phyloP scores from a whole-genome alignment of 2,888 invertebrate species.

The Eupithecia exiguata region DNA sequence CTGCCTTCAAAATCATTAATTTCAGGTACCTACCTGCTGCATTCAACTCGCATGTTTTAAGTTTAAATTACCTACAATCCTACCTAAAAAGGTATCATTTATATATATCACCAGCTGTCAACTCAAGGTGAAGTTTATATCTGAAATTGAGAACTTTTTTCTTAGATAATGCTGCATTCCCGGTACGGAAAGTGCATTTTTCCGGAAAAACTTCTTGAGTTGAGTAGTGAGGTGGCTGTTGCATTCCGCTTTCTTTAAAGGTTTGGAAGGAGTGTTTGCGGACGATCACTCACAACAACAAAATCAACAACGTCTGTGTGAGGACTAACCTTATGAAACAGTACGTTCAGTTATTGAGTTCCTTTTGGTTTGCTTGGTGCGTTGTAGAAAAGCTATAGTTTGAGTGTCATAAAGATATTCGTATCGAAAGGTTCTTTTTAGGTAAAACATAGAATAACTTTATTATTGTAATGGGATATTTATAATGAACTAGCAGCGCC shows the following conservation, averaged over 20 bases:
- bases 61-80: neutral
- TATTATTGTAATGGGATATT: no score
- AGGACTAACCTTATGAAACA: slow-evolving; percentile 98
- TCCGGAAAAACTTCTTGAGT: neutral
- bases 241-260: slow-evolving; percentile 79
- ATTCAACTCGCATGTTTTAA: neutral
- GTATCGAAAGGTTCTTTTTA: neutral
- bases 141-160: neutral
- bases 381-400: slow-evolving; percentile 7
- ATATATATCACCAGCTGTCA: neutral
- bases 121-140: neutral
- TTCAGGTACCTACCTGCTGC: neutral
- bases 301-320: slow-evolving; percentile 97
- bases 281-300: slow-evolving; percentile 96
- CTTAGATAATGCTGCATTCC: neutral
- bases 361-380: slow-evolving; percentile 8
- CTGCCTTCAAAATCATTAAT: neutral
- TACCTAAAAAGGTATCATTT: no score
- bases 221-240: neutral
- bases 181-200: no score
- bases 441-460: no score
- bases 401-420: neutral
- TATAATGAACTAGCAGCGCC: no score
- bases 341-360: slow-evolving; percentile 86
- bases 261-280: slow-evolving; percentile 96